These are phyloP conservation scores for Chloropsis hardwickii DNA, from an alignment of 2,113 vertebrate genomes.

Conservation along the genomic window DNA sequence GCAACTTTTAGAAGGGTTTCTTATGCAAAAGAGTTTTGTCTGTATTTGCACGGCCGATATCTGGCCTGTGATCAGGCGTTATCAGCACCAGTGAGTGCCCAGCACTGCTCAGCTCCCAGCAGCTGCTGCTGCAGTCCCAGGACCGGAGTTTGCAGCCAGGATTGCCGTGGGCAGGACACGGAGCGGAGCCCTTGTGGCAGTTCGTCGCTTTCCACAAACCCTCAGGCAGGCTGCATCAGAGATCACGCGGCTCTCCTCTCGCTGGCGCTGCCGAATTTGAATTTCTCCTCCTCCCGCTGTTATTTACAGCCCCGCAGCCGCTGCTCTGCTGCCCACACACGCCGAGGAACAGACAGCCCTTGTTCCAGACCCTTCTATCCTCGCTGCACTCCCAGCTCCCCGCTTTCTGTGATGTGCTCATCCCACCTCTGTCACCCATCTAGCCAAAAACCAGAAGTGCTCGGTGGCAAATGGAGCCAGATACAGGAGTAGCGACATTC, in stretches of 20 bases:
- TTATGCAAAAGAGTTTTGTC: conserved; percentile 69
- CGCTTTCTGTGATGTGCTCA: accelerated
- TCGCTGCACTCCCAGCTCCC: accelerated
- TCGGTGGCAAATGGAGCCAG: accelerated
- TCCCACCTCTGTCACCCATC: not conserved
- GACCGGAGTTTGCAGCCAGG: not conserved
- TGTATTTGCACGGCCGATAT: conserved; percentile 21
- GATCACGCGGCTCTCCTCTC: accelerated
- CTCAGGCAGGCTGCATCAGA: not conserved
- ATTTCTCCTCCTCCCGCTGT: not conserved
- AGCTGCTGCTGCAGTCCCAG: not conserved
- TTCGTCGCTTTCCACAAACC: too few species aligned
- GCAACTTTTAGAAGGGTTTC: conserved; percentile 77
- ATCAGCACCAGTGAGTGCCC: not conserved
- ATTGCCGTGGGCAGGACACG: not conserved
- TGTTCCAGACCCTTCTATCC: not conserved
- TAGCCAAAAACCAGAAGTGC: accelerated
- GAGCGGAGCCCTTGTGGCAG: not conserved
- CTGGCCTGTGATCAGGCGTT: not conserved
- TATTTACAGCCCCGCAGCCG: not conserved
- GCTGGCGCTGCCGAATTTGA: accelerated
- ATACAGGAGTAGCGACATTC: too few species aligned
- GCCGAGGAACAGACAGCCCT: not conserved
- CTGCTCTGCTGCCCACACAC: not conserved
- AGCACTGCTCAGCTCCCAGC: not conserved